Conservation (phyloP, 1,140 invertebrate species). For the Sarcophaga peregrina region DNA sequence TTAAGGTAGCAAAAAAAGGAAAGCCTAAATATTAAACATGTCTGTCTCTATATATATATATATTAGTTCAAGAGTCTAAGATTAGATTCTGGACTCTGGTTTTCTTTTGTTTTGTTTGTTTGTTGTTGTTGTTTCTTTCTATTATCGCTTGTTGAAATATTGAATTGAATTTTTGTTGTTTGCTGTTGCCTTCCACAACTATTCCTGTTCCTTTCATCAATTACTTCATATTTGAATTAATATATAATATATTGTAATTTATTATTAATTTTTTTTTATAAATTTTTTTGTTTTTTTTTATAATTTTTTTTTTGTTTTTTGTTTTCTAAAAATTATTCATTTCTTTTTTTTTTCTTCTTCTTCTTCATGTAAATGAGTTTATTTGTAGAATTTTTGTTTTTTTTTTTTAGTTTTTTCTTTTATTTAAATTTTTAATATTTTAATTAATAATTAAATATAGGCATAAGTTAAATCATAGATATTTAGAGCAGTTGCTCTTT, state of each 20-base stretch:
- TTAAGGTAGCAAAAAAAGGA: constrained; percentile 9
- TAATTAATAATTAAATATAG: constrained; percentile 42
- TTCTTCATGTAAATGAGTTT: constrained; percentile 37
- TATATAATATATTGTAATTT: not conserved
- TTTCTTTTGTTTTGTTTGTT: too few relatives aligned
- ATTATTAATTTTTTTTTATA: too few relatives aligned
- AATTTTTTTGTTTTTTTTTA: not conserved
- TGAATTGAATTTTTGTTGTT: not conserved
- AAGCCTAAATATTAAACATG: constrained; percentile 12
- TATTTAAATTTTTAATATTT: constrained; percentile 26
- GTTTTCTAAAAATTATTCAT: constrained; percentile 36
- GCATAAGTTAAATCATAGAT: constrained; percentile 41
- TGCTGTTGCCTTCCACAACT: not conserved
- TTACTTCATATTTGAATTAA: too few relatives aligned
- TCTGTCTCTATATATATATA: not conserved
- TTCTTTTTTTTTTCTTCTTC: constrained; percentile 34
- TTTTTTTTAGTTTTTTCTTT: constrained; percentile 18
- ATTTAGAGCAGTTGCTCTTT: constrained; percentile 31
- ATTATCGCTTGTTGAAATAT: constrained; percentile 18
- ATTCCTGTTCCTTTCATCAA: not conserved
- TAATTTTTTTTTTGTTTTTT: not conserved
- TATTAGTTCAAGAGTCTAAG: not conserved
- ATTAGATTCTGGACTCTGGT: constrained; percentile 24
- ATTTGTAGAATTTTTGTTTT: constrained; percentile 40
- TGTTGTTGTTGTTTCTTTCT: constrained; percentile 2